These are phyloP conservation scores for Pycnomerus fuliginosus DNA, from an alignment of 2,888 invertebrate genomes.

Conservation along the genomic window DNA sequence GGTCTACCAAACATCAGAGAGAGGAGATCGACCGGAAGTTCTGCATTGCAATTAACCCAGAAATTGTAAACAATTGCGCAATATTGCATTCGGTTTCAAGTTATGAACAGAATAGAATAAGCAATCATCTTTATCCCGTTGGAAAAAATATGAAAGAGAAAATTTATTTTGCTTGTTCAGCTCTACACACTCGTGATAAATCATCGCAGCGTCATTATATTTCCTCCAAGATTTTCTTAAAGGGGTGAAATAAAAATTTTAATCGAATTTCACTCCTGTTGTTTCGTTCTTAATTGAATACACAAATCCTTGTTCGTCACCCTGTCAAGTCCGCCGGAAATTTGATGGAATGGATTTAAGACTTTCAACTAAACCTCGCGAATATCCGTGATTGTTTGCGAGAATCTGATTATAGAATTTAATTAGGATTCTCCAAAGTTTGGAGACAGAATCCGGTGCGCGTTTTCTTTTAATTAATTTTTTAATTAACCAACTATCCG, in stretches of 20 bases:
- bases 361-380: too few species aligned
- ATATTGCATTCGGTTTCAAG: too few species aligned
- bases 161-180: not conserved
- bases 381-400: conserved; percentile 13
- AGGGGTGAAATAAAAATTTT: not conserved
- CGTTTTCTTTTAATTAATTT: conserved; percentile 18
- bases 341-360: conserved; percentile 14
- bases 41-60: too few species aligned
- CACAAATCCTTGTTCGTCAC: conserved; percentile 2
- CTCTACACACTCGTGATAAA: too few species aligned
- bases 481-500: conserved; percentile 14
- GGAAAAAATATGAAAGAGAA: conserved; percentile 2
- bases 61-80: too few species aligned
- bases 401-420: conserved; percentile 17
- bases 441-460: conserved; percentile 1
- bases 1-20: too few species aligned
- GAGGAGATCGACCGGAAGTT: too few species aligned
- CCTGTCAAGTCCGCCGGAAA: conserved; percentile 6
- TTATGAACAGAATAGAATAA: too few species aligned
- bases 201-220: too few species aligned
- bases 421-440: conserved; percentile 12
- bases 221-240: not conserved
- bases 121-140: too few species aligned
- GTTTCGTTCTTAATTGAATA: not conserved
- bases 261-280: conserved; percentile 1